Evolutionary conservation across 2,888 invertebrate genomes (phyloP).

Genomic region (Lasioglossum lativentre): DNA sequence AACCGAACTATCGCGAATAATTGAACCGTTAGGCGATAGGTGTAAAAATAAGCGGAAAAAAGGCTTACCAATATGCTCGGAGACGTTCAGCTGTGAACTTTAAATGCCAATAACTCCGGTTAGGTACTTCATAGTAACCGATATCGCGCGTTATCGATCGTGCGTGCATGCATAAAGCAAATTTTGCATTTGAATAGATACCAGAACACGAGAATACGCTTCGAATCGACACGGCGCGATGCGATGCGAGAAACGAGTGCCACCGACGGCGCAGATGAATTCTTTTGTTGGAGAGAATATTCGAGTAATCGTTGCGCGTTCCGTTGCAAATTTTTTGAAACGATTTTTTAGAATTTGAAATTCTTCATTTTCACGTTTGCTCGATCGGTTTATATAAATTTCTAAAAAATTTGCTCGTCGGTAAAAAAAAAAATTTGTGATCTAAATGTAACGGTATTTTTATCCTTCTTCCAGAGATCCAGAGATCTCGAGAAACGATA

Average conservation of each 20-base stretch:
- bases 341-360: background rate
- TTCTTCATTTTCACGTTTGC: background rate
- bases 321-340: background rate
- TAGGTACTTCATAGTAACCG: background rate
- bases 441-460: too few species aligned
- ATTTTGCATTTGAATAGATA: constrained; percentile 6
- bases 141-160: constrained; percentile 18
- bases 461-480: too few species aligned
- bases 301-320: background rate
- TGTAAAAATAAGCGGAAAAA: background rate
- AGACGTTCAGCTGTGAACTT: constrained; percentile 6
- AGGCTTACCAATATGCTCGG: background rate
- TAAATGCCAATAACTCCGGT: background rate
- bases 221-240: background rate
- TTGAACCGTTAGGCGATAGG: background rate
- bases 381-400: background rate
- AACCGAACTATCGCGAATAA: background rate
- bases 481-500: too few species aligned
- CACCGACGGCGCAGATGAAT: background rate
- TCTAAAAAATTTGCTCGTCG: too few species aligned
- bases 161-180: background rate
- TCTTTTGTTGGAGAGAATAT: background rate
- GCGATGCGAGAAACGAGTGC: background rate
- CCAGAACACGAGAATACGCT: background rate
- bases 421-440: too few species aligned